Evolutionary conservation across 2,113 vertebrate species (phyloP).

Genomic region (Perca schrenkii): DNA sequence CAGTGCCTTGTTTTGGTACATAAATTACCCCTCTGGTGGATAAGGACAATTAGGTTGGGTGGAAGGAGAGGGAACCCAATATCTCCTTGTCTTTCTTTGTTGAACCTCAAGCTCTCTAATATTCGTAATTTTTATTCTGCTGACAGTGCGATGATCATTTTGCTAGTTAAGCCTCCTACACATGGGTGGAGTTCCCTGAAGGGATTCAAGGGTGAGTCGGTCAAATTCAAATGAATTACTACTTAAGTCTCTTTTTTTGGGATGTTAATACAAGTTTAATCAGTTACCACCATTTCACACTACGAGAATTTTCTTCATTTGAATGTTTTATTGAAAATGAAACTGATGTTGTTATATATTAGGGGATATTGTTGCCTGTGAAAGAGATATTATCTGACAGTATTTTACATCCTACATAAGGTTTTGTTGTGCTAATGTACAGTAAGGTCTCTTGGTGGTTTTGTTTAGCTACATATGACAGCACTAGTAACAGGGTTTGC

Average conservation of each 20-base stretch:
- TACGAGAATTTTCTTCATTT: constrained; percentile 17
- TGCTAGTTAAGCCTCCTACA: constrained; percentile 59
- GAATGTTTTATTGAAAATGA: not conserved
- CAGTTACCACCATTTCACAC: constrained; percentile 14
- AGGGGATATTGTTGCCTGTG: not conserved
- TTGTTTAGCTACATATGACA: constrained; percentile 23
- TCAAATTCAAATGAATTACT: constrained; percentile 59
- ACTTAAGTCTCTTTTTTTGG: constrained; percentile 28
- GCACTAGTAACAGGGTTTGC: not conserved
- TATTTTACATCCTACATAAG: not conserved
- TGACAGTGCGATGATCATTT: constrained; percentile 43
- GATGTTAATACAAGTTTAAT: constrained; percentile 31
- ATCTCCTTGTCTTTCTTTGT: constrained; percentile 32
- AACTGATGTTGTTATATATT: not conserved
- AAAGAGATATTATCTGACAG: not conserved
- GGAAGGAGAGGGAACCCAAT: not conserved
- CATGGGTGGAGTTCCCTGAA: constrained; percentile 58
- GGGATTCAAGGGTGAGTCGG: constrained; percentile 50
- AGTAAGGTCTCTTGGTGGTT: not conserved
- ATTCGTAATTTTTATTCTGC: constrained; percentile 61
- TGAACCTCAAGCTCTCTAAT: constrained; percentile 28
- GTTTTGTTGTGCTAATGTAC: not conserved
- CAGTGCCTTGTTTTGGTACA: constrained; percentile 8
- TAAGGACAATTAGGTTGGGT: constrained; percentile 11
- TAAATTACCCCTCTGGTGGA: constrained; percentile 9